Percentiles rank a stretch among this genome's conserved stretches.
These are phyloP conservation scores for Caenorhabditis latens DNA, from an alignment of 1,140 invertebrate species.

Conservation along the genomic window DNA sequence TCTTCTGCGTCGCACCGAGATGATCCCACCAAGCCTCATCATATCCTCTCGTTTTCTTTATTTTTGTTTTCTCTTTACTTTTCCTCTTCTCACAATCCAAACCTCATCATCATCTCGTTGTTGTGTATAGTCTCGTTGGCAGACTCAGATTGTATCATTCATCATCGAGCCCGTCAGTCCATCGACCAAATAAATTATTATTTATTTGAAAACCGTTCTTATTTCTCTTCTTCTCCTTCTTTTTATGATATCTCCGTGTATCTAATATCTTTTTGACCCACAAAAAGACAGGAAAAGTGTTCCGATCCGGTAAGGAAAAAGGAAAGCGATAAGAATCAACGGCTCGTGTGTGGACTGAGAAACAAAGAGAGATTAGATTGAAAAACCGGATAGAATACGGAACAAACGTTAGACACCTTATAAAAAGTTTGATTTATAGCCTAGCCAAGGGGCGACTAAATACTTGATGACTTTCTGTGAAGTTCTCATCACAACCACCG, in stretches of 20 bases:
- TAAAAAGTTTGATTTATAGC: slow-evolving; percentile 35
- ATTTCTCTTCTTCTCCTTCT: neutral
- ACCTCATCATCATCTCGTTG: slow-evolving; percentile 56
- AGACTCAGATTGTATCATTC: slow-evolving; percentile 26
- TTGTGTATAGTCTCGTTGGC: slow-evolving; percentile 51
- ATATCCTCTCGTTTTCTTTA: slow-evolving; percentile 27
- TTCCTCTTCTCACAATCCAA: slow-evolving; percentile 42
- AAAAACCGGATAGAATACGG: slow-evolving; percentile 46
- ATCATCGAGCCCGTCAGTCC: slow-evolving; percentile 42
- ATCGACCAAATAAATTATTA: slow-evolving; percentile 57
- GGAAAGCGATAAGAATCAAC: slow-evolving; percentile 43
- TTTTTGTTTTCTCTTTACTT: slow-evolving; percentile 24
- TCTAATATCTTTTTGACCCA: slow-evolving; percentile 49
- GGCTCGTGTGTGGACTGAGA: neutral
- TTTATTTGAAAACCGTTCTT: slow-evolving; percentile 42
- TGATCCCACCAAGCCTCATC: slow-evolving; percentile 45
- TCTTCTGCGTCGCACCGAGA: slow-evolving; percentile 39
- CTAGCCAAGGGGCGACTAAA: neutral
- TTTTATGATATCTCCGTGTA: slow-evolving; percentile 10
- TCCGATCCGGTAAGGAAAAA: slow-evolving; percentile 16
- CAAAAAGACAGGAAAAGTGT: slow-evolving; percentile 49
- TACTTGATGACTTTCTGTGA: neutral
- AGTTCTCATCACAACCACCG: slow-evolving; percentile 7
- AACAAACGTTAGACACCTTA: slow-evolving; percentile 12
- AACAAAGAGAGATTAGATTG: neutral